Base-by-base conservation (phyloP, 2,113 vertebrate species). In the Coturnix japonica region DNA sequence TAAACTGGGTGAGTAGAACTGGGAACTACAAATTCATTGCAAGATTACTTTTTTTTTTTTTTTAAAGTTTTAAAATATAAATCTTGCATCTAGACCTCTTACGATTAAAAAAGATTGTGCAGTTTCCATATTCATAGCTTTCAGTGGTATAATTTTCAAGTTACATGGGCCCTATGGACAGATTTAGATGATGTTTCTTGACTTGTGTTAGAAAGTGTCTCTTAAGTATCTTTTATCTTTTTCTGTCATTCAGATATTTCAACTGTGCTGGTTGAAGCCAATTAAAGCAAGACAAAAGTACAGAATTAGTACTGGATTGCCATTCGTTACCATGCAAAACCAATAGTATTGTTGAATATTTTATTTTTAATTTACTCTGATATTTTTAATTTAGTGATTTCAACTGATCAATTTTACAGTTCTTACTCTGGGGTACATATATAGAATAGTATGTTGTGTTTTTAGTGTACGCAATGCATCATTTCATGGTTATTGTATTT, bases 201-300 rank as follows among this genome's bases (percentile, higher is more conserved):
- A 61, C n/a, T 60, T 61, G 2, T 5, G 35, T 56, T 13, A 93
- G 37, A 81, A 84, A 78, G 67, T n/a, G 8, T 79, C 73, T 64
- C 25, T 53, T 56, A 73, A 46, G 14, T 54, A 53, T 70, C 13
- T 39, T 43, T 44, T 64, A 11, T 17, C 10, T 66, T 80, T 19
- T 75, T 66, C 6, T 67, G 10, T 35, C 85, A 18, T 41, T 93
- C 22, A 72, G 43, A 19, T 66, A 71, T 89, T 91, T 81, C 84
- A 88, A 28, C 22, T 80, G 9, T 49, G 30, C 61, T 76, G 37
- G 18, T 54, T 79, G 69, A 93, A 64, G 59, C 87, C 51, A 74
- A 90, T 74, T 92, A 73, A 85, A 85, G 60, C 73, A 92, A 84
- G 35, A 87, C 37, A 8, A 44, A 93, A 90, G 46, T 25, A 86